Percentiles rank a stretch among this genome's conserved stretches.
These are phyloP conservation scores for Anoplolepis gracilipes DNA, from an alignment of 1,140 invertebrate genomes.

Conservation along the genomic window DNA sequence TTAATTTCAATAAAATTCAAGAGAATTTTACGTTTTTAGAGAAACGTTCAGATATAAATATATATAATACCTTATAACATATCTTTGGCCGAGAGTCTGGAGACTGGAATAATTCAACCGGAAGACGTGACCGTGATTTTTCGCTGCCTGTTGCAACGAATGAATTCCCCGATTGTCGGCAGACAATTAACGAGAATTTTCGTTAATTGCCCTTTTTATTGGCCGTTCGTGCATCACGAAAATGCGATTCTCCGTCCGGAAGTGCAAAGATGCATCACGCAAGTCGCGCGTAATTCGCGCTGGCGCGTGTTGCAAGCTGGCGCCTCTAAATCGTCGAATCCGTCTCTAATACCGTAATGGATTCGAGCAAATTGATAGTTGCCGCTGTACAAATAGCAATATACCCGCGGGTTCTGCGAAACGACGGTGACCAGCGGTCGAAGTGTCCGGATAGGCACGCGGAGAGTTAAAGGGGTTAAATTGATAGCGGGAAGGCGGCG, in stretches of 20 bases:
- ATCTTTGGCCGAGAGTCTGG: background rate
- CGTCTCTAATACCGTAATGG: constrained; percentile 76
- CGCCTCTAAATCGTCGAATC: constrained; percentile 70
- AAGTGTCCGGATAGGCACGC: constrained; percentile 59
- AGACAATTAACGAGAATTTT: constrained; percentile 42
- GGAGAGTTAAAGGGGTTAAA: constrained; percentile 74
- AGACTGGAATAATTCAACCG: background rate
- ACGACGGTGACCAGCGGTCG: constrained; percentile 59
- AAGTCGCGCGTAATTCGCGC: constrained; percentile 35
- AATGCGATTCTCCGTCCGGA: constrained; percentile 23
- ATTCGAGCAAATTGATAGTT: constrained; percentile 80
- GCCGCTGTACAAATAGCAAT: constrained; percentile 77
- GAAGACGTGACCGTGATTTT: background rate
- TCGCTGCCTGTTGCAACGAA: constrained; percentile 51
- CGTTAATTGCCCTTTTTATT: constrained; percentile 48
- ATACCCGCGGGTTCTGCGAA: constrained; percentile 61
- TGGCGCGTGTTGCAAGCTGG: constrained; percentile 21
- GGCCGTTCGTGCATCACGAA: background rate
- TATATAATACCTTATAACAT: background rate
- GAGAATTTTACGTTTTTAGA: no score
- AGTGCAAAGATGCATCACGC: constrained; percentile 15
- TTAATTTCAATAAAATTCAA: background rate
- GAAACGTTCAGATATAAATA: background rate
- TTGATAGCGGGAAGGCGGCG: constrained; percentile 42
- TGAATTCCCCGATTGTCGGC: constrained; percentile 39